Evolutionary conservation across 2,888 invertebrate genomes (phyloP), one percentile per base, ranked within the genome.

Genomic region (Andrena trimmerana): DNA sequence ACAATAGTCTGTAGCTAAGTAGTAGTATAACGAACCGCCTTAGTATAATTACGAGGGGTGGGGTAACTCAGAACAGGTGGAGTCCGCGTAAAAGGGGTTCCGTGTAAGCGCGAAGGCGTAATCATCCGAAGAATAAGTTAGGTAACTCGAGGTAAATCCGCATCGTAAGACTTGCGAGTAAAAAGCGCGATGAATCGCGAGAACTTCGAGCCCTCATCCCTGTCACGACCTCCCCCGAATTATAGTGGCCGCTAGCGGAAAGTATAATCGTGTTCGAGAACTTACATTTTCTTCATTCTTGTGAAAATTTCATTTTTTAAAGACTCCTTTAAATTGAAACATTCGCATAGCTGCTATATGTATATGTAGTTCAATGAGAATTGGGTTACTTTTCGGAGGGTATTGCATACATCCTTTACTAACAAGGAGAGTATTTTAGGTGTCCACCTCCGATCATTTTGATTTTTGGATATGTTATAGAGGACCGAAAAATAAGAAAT

Each of bases 71-170:
- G 59, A 36, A 65, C 50, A 54, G 65, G 62, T 48, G 67, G 54
- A 67, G 71, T 33, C 50, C 67, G 52, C 66, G 54, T 71, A 62
- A 81, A 78, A 81, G 71, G 71, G 36, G 67, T 81, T 72, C 48
- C 62, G 54, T 81, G 81, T 81, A 70, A 76, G 67, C 54, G 68
- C 48, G 24, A 65, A 65, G 71, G 54, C 71, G 54, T 78, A 78
- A 78, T 81, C 81, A 72, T 59, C 71, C 70, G 78, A 67, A 76
- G 69, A 77, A 79, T 79, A 57, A 69, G 69, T 76, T 65, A 79
- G 69, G 69, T 76, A 69, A 69, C 48, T 70, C 59, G 69, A 24
- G 79, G 54, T 54, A 79, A 76, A 79, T 69, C 76, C 76, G 63
- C 69, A 59, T 57, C 20, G 65, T 73, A 77, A 77, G 72, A 57